Percentiles rank a stretch among this genome's conserved stretches.
Evolutionary conservation across 1,140 invertebrate genomes (phyloP).

Genomic region (Campodea augens): DNA sequence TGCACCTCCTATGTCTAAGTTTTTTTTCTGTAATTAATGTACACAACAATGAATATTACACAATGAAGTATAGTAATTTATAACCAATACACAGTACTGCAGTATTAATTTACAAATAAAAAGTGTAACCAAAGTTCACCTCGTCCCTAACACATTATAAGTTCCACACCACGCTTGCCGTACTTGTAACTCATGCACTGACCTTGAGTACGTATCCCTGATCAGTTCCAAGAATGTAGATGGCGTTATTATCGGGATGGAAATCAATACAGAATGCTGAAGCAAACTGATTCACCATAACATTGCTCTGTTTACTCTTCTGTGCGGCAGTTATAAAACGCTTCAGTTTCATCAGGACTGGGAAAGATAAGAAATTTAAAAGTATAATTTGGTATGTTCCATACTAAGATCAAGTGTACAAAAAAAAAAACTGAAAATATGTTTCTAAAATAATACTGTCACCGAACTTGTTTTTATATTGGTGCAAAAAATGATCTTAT

Average conservation of each 20-base stretch:
- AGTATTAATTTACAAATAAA: background rate
- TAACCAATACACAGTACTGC: background rate
- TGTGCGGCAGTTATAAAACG: conserved; percentile 12
- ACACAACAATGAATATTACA: too few species aligned
- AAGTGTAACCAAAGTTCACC: background rate
- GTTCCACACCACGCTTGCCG: too few species aligned
- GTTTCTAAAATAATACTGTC: background rate
- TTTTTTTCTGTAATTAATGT: too few species aligned
- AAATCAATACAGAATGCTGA: conserved; percentile 10
- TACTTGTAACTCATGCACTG: too few species aligned
- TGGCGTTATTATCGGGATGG: conserved; percentile 8
- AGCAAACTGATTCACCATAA: conserved; percentile 10
- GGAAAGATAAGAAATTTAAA: background rate
- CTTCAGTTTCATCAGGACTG: conserved; percentile 12
- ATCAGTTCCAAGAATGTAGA: conserved; percentile 13
- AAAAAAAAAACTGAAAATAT: background rate
- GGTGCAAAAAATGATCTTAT: too few species aligned
- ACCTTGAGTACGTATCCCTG: conserved; percentile 16
- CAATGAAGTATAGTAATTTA: too few species aligned
- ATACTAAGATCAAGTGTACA: background rate
- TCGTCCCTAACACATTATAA: background rate
- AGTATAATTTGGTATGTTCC: background rate
- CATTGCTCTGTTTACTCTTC: conserved; percentile 11
- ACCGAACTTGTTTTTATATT: too few species aligned
- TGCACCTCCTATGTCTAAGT: too few species aligned